These are phyloP conservation scores for Bibio marci DNA, from an alignment of 2,888 invertebrate genomes.

Conservation along the genomic window DNA sequence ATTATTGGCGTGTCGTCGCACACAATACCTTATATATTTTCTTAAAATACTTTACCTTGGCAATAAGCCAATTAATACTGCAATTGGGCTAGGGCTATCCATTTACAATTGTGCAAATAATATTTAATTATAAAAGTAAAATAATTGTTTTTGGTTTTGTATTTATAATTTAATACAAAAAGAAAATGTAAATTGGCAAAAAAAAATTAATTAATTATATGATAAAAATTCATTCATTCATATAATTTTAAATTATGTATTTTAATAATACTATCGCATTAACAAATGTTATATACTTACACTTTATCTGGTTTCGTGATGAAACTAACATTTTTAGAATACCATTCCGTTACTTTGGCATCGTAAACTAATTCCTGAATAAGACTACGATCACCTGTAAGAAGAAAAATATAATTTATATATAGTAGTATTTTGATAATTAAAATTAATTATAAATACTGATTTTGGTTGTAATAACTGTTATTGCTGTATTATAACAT, in stretches of 20 bases:
- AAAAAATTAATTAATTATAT: no score
- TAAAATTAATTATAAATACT: no score
- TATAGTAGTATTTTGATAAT: no score
- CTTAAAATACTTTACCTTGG: conserved; percentile 76
- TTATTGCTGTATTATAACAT: no score
- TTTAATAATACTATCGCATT: no score
- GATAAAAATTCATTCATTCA: no score
- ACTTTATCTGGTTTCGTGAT: conserved; percentile 55
- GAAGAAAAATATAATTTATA: no score
- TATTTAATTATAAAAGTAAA: neutral
- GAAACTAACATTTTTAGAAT: conserved; percentile 56
- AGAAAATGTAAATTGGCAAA: neutral
- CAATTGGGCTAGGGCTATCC: conserved; percentile 65
- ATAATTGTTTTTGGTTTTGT: neutral
- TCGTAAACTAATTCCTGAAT: conserved; percentile 76
- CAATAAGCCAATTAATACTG: conserved; percentile 81
- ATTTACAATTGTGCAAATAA: conserved; percentile 9
- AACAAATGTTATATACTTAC: conserved; percentile 38
- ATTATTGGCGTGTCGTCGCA: no score
- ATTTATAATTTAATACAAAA: neutral
- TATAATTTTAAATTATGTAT: no score
- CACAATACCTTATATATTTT: no score
- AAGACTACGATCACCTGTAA: conserved; percentile 71
- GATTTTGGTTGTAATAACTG: no score
- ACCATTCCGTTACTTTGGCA: conserved; percentile 75